Base-by-base conservation (phyloP, 2,113 vertebrate genomes). In the Cyprinodon variegatus region DNA sequence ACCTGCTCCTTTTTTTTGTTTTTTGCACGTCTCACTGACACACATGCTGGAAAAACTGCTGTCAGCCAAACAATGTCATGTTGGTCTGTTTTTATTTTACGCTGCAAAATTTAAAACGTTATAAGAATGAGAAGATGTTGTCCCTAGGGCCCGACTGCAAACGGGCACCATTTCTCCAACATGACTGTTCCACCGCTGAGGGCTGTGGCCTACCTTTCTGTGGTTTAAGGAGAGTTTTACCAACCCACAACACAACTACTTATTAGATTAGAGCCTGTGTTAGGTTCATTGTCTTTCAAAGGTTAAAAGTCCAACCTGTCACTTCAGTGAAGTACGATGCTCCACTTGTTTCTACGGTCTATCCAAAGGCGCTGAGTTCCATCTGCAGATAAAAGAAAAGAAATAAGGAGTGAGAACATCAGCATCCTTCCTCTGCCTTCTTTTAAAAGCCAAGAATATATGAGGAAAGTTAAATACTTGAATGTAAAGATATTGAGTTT, bases 341-440 rank as follows among this genome's bases (percentile, higher is more conserved):
- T 72, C 70, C 60, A 82, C 75, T 65, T 71, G 85, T 76, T 79
- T 89, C 89, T 88, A 93, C 1, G 71, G 83, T 70, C 79, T 74
- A 62, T 66, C 73, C 76, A 71, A 70, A 82, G 59, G 86, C 69
- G 78, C 62, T 11, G 80, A 82, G 29, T 74, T 92, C 91, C 93
- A 94, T 95, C 94, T 95, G 92, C 14, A 60, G 74, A 81, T 61
- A 87, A 83, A 78, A 73, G 3, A 81, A 6, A 63, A 61, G 57
- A 68, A 29, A 46, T 20, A 3, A 64, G 46, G 17, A 9, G 17
- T n/a, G 50, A 72, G 8, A 72, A 57, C 41, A 29, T 36, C 14
- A 68, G 15, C 41, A 60, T 53, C 41, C 17, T 14, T 45, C 37
- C 39, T 64, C 17, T 17, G 17, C 39, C 38, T 39, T 3, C 8